phyloP scores from a whole-genome alignment of 2,113 vertebrate genomes.

The Daphoenositta chrysoptera region DNA sequence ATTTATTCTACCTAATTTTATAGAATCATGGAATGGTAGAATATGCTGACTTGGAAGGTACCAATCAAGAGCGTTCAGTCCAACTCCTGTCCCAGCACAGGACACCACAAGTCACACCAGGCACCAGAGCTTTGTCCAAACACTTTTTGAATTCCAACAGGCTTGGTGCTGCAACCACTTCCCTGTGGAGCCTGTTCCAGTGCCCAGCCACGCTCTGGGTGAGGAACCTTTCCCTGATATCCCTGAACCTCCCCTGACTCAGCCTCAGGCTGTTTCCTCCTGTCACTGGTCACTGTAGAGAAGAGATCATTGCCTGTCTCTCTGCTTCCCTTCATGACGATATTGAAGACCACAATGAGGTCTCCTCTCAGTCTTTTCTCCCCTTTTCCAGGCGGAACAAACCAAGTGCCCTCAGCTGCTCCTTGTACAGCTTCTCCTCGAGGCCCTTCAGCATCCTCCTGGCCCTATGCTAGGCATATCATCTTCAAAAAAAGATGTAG shows the following conservation, averaged over 20 bases:
- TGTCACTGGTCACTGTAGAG: background rate
- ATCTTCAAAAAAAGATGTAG: background rate
- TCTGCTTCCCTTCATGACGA: background rate
- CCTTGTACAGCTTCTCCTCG: rapidly evolving
- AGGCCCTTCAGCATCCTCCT: rapidly evolving
- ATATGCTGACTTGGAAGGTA: background rate
- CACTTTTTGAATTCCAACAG: background rate
- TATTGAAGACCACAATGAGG: background rate
- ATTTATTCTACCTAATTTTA: background rate
- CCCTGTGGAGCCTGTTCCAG: background rate
- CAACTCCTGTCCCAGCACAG: background rate
- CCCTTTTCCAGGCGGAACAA: background rate
- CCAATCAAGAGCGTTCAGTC: rapidly evolving
- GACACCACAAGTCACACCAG: too few relatives aligned
- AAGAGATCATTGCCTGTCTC: background rate
- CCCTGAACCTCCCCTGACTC: background rate
- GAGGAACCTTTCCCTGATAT: background rate
- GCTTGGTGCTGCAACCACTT: rapidly evolving
- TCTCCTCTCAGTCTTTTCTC: background rate
- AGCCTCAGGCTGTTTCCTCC: background rate
- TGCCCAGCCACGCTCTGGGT: background rate
- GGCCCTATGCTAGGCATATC: too few relatives aligned
- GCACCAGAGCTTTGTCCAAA: background rate
- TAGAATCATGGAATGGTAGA: background rate
- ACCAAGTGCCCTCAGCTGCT: background rate